Evolutionary conservation across 2,797 vertebrate species (phyloP), one percentile per base, ranked within the genome.

Genomic region (Catostomus latipinnis): DNA sequence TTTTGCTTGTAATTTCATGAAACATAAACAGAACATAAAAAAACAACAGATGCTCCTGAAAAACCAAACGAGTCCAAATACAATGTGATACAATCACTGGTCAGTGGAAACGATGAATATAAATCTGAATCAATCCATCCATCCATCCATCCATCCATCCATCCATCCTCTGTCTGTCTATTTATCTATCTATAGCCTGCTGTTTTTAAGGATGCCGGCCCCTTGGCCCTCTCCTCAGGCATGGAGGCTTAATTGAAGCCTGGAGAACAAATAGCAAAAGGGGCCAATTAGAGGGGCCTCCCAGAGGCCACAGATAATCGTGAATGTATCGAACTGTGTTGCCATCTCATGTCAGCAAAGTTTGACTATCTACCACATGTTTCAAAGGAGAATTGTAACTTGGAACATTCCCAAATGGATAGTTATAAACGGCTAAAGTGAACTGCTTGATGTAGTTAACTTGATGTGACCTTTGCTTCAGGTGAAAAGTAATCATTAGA

Each of bases 111-210:
- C 34, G 34, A 34, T 34, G 34, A 34, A 34, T 34, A 34, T 34
- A 34, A 34, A 34, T 34, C 34, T 34, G 34, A 34, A 34, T 34
- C 34, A 3, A 34, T 34, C 34, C 2, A 22, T 22, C 22, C 2
- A 22, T 22, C 22, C 2, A 22, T 22, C 18, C 1, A 22, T 22
- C 18, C 1, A 22, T 22, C 22, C 2, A 22, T 22, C 22, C 2
- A 22, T 92, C 90, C 90, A 74, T 13, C 81, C 16, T 18, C 16
- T 89, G 91, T 91, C 86, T 81, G 87, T 71, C 83, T 71, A 81
- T 66, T 62, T 73, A 65, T 81, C 67, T 82, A 56, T 54, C 67
- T 72, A 80, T 69, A 85, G 61, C 73, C 63, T 67, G 68, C 80
- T 80, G 62, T 78, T 82, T 83, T 87, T 81, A 87, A 89, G 84